A percentile compares a stretch with the other conserved stretches of the same genome.
Evolutionary conservation across 2,888 invertebrate species (phyloP).

Genomic region (Alentia gelatinosa): DNA sequence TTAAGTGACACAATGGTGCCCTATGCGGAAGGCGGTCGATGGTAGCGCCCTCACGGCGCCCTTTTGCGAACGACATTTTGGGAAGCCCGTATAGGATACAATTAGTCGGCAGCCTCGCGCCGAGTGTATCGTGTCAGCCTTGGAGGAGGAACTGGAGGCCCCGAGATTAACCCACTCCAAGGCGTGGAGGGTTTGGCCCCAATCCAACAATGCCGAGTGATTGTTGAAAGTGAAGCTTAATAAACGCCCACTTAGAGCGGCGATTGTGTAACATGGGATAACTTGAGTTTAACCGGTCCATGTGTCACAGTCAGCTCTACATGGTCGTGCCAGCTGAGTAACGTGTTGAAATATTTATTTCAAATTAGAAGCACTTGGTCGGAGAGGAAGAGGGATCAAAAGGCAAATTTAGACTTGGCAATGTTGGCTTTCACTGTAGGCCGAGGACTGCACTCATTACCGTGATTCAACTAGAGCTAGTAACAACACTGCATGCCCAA

Average conservation of each 20-base stretch:
- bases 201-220: not conserved
- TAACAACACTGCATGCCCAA: no score
- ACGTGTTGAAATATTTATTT: slow-evolving; percentile 1
- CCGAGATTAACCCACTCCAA: not conserved
- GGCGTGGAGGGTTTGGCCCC: not conserved
- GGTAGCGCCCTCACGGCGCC: no score
- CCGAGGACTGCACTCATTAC: no score
- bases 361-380: not conserved
- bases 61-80: no score
- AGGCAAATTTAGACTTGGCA: not conserved
- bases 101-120: not conserved
- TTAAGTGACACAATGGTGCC: no score
- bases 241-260: not conserved
- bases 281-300: not conserved
- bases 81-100: no score
- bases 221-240: not conserved
- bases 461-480: no score
- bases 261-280: not conserved
- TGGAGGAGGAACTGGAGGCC: not conserved
- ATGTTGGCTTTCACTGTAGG: not conserved
- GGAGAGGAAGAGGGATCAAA: not conserved
- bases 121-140: not conserved
- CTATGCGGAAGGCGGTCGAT: no score
- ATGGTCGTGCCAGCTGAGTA: not conserved
- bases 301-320: not conserved